phyloP scores from a whole-genome alignment of 2,797 vertebrate species.

The Pseudochaenichthys georgianus region DNA sequence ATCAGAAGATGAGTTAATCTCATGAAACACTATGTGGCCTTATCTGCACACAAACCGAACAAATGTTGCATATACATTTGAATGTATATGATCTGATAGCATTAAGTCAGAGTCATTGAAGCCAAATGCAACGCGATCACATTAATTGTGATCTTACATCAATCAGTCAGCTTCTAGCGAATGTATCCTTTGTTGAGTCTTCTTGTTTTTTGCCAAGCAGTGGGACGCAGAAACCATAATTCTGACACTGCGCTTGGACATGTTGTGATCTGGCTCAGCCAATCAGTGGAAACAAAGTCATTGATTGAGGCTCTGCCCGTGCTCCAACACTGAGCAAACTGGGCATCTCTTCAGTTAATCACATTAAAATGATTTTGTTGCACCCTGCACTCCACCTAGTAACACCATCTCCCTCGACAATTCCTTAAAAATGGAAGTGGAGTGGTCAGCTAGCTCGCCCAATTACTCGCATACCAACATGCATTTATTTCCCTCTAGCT shows the following conservation, averaged over 20 bases:
- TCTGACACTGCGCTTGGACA: constrained; percentile 20
- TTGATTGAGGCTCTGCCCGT: constrained; percentile 32
- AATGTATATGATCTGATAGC: neutral
- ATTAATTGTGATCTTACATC: constrained; percentile 13
- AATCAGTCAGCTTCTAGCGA: neutral
- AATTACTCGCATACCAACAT: constrained; percentile 29
- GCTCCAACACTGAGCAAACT: constrained; percentile 28
- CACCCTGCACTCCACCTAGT: constrained; percentile 23
- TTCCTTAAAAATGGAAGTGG: constrained; percentile 18
- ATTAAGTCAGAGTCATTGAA: neutral
- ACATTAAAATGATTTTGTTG: constrained; percentile 50
- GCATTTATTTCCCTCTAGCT: constrained; percentile 26
- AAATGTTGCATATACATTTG: neutral
- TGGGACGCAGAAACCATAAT: constrained; percentile 9
- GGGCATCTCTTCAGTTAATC: constrained; percentile 56
- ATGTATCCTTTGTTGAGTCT: constrained; percentile 6
- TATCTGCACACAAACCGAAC: neutral
- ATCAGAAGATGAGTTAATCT: neutral
- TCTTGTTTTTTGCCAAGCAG: constrained; percentile 26
- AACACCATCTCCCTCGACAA: constrained; percentile 16
- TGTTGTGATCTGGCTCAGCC: constrained; percentile 27
- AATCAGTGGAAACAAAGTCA: constrained; percentile 37
- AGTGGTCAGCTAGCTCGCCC: constrained; percentile 31
- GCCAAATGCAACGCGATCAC: neutral
- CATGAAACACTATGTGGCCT: neutral